Conservation (phyloP, 2,113 vertebrate genomes). For the Leptodactylus fuscus region DNA sequence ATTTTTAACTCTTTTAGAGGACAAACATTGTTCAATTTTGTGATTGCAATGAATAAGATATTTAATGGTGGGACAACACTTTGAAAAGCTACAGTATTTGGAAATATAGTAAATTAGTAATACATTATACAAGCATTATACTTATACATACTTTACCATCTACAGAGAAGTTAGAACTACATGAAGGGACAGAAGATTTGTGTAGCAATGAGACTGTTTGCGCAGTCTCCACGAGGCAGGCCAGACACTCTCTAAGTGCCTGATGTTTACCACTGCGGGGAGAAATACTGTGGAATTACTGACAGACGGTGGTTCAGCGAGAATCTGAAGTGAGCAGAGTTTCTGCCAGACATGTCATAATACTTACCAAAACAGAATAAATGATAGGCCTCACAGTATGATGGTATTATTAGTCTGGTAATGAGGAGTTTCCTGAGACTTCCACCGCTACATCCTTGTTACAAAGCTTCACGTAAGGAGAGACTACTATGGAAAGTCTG, state of each 20-base stretch:
- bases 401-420: conserved; percentile 20
- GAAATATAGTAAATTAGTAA: too few species aligned
- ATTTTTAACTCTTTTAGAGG: too few species aligned
- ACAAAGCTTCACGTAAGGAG: background rate
- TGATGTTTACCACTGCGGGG: conserved; percentile 5
- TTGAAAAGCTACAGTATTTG: too few species aligned
- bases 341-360: conserved; percentile 44
- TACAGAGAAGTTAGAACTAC: too few species aligned
- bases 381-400: background rate
- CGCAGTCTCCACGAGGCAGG: conserved; percentile 23
- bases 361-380: conserved; percentile 36
- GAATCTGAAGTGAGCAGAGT: background rate
- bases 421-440: background rate
- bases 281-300: conserved; percentile 21
- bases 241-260: conserved; percentile 29
- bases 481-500: background rate
- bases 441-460: background rate
- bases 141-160: too few species aligned
- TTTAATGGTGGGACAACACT: too few species aligned
- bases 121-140: too few species aligned
- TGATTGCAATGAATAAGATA: too few species aligned
- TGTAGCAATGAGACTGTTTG: background rate
- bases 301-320: too few species aligned
- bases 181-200: too few species aligned
- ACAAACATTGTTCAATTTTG: too few species aligned